Evolutionary conservation across 2,888 invertebrate genomes (phyloP), one percentile per base, ranked within the genome.

Genomic region (Lysandra coridon): DNA sequence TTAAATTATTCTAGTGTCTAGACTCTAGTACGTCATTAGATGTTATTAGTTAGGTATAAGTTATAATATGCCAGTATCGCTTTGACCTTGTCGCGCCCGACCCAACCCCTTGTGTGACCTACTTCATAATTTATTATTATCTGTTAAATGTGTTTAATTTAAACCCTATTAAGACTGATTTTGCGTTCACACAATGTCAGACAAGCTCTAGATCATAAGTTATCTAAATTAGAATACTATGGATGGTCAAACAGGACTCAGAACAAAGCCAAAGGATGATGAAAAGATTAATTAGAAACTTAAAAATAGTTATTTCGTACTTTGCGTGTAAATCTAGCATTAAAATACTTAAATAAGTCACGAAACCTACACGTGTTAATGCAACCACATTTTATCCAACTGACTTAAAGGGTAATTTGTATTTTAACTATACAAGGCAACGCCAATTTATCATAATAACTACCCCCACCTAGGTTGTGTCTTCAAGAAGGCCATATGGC

Each of bases 61-160:
- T 69, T 33, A 69, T 69, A 14, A 69, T 23, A 23, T 23, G 69
- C 17, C 14, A 69, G 69, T 69, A 69, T 69, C 69, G 14, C 17
- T 69, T 69, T 69, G 14, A 69, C 69, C 69, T 69, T 69, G 69
- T 5, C 69, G 17, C 69, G 33, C 69, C 69, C 69, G 12, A 69
- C 69, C 69, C 69, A 17, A 69, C 69, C 69, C 69, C 69, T 37
- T 33, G 33, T 69, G 33, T 69, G 69, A 69, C 33, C 69, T 69
- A 69, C 33, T 33, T 69, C 14, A 69, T 69, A 69, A 69, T 69
- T 69, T 69, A 69, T 69, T 33, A 69, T 69, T 69, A 37, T 37
- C 69, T 69, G 69, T 69, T 69, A 23, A 23, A 64, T 64, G 69
- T 17, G 69, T 69, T 69, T 69, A 69, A 64, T 69, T 69, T 69